Base-by-base conservation (phyloP, 2,888 invertebrate genomes). In the Trichopria drosophilae region DNA sequence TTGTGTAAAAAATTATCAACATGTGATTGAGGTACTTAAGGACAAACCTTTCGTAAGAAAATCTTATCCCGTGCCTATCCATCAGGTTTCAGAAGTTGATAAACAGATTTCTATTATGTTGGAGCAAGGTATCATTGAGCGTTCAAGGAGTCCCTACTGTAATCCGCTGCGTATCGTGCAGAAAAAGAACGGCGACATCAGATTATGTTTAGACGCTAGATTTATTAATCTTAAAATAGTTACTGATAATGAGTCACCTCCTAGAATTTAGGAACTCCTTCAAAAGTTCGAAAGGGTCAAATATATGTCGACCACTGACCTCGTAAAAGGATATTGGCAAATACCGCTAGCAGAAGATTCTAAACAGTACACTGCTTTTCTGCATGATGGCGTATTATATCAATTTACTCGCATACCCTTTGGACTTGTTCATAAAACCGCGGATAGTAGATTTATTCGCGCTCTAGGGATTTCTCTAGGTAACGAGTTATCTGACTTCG, bases 181-280 rank as follows among this genome's bases (percentile, higher is more conserved):
- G 32, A 68, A 69, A 45, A 65, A 67, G 19, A 64, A 68, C 26
- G 63, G 63, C 1, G 36, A 57, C 5, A 50, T 66, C 1, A 50
- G 69, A 6, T 54, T 69, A n/a, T 65, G 68, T 48, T 45, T 69
- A 18, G 68, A 71, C 51, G 69, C 69, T 1, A 29, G 69, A 10
- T 56, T 53, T 42, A 34, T 69, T 5, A 70, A 71, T 53, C 54
- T 53, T 4, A 28, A 52, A 22, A 67, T 71, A 45, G 53, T 61
- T 13, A 48, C 60, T 0, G 68, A 70, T 37, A 54, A 61, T 9
- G 67, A 68, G 31, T 50, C 58, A 15, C 57, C 57, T 3, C 60
- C 60, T 0, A 10, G 51, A 3, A 54, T 55, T n/a, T n/a, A n/a
- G n/a, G n/a, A n/a, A n/a, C n/a, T n/a, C n/a, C n/a, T n/a, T n/a